phyloP scores from a whole-genome alignment of 1,140 invertebrate species.

The Dreissena rostriformis region DNA sequence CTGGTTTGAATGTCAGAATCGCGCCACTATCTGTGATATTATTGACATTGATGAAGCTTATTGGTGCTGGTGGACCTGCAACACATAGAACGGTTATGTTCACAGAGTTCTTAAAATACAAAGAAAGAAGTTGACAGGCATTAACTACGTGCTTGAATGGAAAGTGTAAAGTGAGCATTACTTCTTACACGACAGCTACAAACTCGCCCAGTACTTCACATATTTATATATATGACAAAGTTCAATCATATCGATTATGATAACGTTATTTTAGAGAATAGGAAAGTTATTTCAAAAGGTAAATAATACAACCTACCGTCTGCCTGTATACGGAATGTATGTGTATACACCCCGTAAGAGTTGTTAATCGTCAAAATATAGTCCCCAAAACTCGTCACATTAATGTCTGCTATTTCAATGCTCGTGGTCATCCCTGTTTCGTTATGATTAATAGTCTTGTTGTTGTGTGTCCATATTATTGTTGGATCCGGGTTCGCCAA shows the following conservation, averaged over 20 bases:
- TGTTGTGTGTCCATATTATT: neutral
- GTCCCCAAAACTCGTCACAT: neutral
- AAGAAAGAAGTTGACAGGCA: no score
- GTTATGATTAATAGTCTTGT: neutral
- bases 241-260: no score
- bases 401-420: neutral
- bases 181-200: no score
- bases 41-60: neutral
- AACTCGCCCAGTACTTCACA: no score
- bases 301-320: no score
- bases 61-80: neutral
- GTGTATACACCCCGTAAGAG: neutral
- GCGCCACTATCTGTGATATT: neutral
- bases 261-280: no score
- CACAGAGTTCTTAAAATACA: no score
- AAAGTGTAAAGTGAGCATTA: no score
- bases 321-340: neutral
- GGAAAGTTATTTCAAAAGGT: no score
- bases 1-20: neutral
- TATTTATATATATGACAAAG: no score
- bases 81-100: neutral
- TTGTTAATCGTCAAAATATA: neutral
- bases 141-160: no score
- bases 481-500: neutral
- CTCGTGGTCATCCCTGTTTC: neutral